Evolutionary conservation across 2,113 vertebrate species (phyloP).

Genomic region (Myrmecophaga tridactyla): DNA sequence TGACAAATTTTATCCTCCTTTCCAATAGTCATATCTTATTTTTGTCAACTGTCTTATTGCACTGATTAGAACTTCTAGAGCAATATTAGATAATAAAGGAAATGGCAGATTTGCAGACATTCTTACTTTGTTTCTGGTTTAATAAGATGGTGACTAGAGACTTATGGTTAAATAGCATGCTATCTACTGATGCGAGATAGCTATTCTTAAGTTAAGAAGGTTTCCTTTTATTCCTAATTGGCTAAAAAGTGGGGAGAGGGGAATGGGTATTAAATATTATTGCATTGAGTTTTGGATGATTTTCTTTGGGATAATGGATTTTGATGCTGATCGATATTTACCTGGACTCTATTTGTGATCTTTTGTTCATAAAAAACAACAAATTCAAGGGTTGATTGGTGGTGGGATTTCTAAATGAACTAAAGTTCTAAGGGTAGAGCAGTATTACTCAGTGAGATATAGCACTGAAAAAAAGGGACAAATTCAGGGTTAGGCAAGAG

Average conservation of each 20-base stretch:
- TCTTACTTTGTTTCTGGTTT: not conserved
- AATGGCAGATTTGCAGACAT: not conserved
- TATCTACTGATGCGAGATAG: not conserved
- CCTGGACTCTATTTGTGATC: not conserved
- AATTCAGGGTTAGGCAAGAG: not conserved
- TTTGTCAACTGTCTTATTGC: not conserved
- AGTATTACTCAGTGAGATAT: not conserved
- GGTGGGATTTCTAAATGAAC: not conserved
- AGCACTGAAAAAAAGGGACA: not conserved
- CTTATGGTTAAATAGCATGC: not conserved
- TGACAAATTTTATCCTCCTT: not conserved
- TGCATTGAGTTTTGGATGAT: not conserved
- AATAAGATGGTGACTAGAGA: not conserved
- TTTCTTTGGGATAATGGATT: not conserved
- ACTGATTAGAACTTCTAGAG: not conserved
- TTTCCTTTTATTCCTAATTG: not conserved
- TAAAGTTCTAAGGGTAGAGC: not conserved
- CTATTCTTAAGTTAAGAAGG: constrained; percentile 3
- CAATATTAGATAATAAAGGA: not conserved
- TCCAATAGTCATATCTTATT: not conserved
- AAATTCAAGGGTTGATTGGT: not conserved
- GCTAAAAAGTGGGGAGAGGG: not conserved
- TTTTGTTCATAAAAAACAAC: not conserved
- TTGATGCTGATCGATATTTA: not conserved
- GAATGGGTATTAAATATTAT: not conserved